These are phyloP conservation scores for Chalcis sispes DNA, from an alignment of 2,888 invertebrate genomes.

Conservation along the genomic window DNA sequence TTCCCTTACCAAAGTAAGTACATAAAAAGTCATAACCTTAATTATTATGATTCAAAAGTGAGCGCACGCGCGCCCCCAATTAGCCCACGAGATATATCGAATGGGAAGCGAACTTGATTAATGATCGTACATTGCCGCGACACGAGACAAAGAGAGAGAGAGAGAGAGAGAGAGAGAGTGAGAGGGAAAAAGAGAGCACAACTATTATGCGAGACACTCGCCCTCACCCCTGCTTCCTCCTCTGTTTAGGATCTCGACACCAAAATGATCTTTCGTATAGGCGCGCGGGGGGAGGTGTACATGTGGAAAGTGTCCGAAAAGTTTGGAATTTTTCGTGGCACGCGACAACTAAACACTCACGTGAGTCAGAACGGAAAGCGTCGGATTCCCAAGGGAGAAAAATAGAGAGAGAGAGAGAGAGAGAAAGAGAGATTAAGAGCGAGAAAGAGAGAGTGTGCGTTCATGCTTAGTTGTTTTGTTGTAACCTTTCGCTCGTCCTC, in stretches of 20 bases:
- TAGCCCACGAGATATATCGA: slow-evolving; percentile 10
- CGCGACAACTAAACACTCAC: slow-evolving; percentile 7
- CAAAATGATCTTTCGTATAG: neutral
- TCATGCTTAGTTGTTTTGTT: neutral
- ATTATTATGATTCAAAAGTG: slow-evolving; percentile 34
- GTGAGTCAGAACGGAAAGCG: slow-evolving; percentile 24
- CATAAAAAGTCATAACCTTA: slow-evolving; percentile 38
- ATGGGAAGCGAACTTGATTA: slow-evolving; percentile 34
- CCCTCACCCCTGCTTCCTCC: no score
- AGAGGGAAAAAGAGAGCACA: neutral
- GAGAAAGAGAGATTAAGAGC: no score
- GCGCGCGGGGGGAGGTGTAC: neutral
- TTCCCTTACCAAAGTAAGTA: neutral
- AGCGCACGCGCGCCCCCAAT: slow-evolving; percentile 37
- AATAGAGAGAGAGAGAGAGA: no score
- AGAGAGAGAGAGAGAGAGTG: no score
- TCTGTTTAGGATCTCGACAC: no score
- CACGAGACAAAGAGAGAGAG: slow-evolving; percentile 18
- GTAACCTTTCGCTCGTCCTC: slow-evolving; percentile 8
- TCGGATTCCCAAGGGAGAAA: no score
- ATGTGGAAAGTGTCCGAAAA: slow-evolving; percentile 37
- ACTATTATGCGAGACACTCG: slow-evolving; percentile 41
- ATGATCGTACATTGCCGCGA: slow-evolving; percentile 23
- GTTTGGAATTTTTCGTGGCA: slow-evolving; percentile 37
- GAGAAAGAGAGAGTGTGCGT: neutral